Evolutionary conservation across 1,140 invertebrate genomes (phyloP).

Genomic region (Polypedilum pembai): DNA sequence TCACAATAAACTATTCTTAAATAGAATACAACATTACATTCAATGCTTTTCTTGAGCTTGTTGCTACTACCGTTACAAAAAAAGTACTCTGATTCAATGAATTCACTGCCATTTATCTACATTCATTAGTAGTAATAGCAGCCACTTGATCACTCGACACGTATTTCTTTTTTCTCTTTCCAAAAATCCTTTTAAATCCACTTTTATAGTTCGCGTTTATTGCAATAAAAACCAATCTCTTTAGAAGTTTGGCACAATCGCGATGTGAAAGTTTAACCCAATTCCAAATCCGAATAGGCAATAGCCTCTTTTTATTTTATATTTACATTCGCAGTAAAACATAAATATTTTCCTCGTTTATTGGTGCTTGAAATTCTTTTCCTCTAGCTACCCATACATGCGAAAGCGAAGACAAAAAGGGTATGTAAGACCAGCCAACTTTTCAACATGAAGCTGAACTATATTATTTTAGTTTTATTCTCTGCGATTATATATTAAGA

Average conservation of each 20-base stretch:
- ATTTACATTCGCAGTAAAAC: conserved; percentile 1
- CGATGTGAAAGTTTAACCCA: conserved; percentile 11
- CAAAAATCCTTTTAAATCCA: too few species aligned
- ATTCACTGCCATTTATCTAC: background rate
- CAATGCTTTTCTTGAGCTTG: too few species aligned
- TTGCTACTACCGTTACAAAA: background rate
- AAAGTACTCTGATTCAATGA: background rate
- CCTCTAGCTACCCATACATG: background rate
- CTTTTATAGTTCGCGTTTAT: too few species aligned
- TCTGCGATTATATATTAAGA: background rate
- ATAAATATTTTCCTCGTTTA: background rate
- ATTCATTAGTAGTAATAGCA: too few species aligned
- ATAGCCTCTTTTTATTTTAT: background rate
- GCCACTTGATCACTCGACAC: too few species aligned
- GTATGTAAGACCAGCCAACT: background rate
- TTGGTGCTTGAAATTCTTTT: background rate
- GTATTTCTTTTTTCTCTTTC: too few species aligned
- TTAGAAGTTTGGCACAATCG: too few species aligned
- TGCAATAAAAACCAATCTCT: too few species aligned
- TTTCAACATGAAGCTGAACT: background rate
- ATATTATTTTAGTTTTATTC: background rate
- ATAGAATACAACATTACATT: too few species aligned
- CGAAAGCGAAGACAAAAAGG: background rate
- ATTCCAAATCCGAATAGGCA: background rate
- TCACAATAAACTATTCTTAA: background rate